Evolutionary conservation across 2,888 invertebrate species (phyloP).

Genomic region (Polyploca ridens): DNA sequence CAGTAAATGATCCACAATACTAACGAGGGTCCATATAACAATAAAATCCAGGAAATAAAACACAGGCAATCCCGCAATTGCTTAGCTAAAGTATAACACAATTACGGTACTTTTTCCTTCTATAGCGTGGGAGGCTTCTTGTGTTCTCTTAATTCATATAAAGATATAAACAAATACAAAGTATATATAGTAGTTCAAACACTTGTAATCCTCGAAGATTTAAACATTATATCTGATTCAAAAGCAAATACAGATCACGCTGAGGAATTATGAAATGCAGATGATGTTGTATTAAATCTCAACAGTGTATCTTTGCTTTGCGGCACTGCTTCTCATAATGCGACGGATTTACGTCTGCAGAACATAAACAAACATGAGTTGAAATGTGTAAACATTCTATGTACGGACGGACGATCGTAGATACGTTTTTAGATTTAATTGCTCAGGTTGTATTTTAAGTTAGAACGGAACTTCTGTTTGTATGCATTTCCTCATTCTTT

Average conservation of each 20-base stretch:
- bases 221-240: background rate
- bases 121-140: background rate
- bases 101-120: background rate
- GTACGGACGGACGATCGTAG: conserved; percentile 24
- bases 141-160: no score
- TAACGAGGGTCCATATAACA: background rate
- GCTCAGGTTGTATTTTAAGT: conserved; percentile 21
- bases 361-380: conserved; percentile 33
- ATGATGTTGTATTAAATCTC: background rate
- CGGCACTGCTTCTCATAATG: background rate
- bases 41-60: background rate
- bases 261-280: background rate
- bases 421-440: conserved; percentile 40
- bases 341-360: background rate
- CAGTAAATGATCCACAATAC: background rate
- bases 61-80: background rate
- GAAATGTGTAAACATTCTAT: conserved; percentile 30
- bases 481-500: background rate
- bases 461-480: background rate
- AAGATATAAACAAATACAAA: no score
- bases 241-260: background rate
- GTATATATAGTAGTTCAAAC: no score
- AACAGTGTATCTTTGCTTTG: background rate
- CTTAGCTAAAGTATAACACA: background rate
- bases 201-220: background rate